These are phyloP conservation scores for Bettongia penicillata DNA, from an alignment of 2,113 vertebrate genomes.

Conservation along the genomic window DNA sequence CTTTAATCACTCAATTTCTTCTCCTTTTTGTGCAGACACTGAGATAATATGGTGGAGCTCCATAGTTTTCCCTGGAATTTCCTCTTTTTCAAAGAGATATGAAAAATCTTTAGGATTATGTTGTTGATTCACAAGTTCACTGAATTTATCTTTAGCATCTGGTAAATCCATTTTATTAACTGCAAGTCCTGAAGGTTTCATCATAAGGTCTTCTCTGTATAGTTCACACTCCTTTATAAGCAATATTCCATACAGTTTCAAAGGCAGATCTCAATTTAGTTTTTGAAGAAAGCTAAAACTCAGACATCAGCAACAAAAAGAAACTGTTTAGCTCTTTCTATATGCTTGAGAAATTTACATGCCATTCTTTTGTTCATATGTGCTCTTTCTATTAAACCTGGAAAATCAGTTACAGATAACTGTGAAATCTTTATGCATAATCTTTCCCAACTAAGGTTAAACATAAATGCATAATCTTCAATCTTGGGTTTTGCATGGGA, in stretches of 20 bases:
- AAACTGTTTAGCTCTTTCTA: slow-evolving; percentile 96
- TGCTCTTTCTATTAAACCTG: slow-evolving; percentile 97
- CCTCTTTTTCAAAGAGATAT: slow-evolving; percentile 83
- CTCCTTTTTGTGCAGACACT: slow-evolving; percentile 88
- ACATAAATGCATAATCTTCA: too few species aligned
- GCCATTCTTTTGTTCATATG: slow-evolving; percentile 97
- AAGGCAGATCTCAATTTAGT: slow-evolving; percentile 92
- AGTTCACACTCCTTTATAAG: slow-evolving; percentile 96
- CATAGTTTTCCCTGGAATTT: slow-evolving; percentile 85
- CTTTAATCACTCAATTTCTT: slow-evolving; percentile 90
- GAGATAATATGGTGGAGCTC: slow-evolving; percentile 90
- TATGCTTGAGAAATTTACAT: slow-evolving; percentile 96
- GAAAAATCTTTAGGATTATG: slow-evolving; percentile 88
- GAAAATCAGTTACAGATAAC: slow-evolving; percentile 95
- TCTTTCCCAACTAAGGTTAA: too few species aligned
- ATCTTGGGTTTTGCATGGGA: too few species aligned
- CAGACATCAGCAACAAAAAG: slow-evolving; percentile 96
- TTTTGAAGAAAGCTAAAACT: slow-evolving; percentile 92
- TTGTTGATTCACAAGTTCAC: slow-evolving; percentile 87
- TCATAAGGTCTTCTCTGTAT: slow-evolving; percentile 92
- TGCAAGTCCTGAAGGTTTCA: slow-evolving; percentile 91
- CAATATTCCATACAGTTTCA: slow-evolving; percentile 90
- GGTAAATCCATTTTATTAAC: slow-evolving; percentile 99
- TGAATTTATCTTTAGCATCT: slow-evolving; percentile 85
- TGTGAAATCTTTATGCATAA: slow-evolving; percentile 61